Percentiles rank a stretch among this genome's conserved stretches.
These are phyloP conservation scores for Limnephilus auricula DNA, from an alignment of 2,888 invertebrate species.

Conservation along the genomic window DNA sequence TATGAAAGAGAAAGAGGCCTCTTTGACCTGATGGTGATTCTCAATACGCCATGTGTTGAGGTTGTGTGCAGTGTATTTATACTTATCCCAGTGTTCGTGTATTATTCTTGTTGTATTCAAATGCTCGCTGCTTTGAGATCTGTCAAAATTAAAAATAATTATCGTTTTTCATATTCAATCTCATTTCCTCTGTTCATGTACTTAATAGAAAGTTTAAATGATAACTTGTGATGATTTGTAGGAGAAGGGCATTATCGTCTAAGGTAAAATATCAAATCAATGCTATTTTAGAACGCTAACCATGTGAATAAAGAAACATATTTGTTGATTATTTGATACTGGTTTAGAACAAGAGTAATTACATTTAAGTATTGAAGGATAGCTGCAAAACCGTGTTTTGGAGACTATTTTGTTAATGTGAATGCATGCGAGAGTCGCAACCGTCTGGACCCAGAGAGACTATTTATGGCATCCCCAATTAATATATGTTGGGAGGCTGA, in stretches of 20 bases:
- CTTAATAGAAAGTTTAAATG: not conserved
- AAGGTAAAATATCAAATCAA: not conserved
- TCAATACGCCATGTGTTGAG: not conserved
- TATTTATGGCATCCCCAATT: no score
- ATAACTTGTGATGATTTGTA: not conserved
- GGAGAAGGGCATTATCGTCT: not conserved
- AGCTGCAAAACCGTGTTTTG: no score
- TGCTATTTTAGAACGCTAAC: no score
- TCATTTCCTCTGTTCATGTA: not conserved
- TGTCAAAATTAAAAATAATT: not conserved
- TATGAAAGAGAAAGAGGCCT: conserved; percentile 8
- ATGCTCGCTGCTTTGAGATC: not conserved
- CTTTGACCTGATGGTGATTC: not conserved
- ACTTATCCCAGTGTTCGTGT: not conserved
- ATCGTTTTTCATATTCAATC: not conserved
- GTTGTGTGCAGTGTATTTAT: not conserved
- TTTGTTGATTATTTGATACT: no score
- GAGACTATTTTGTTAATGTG: no score
- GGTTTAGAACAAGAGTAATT: no score
- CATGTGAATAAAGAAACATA: no score
- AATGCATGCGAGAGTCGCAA: no score
- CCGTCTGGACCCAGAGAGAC: no score
- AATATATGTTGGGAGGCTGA: no score
- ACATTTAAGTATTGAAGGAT: no score
- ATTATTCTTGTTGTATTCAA: not conserved